Conservation (phyloP, 1,140 invertebrate genomes). For the Hyphantria cunea region DNA sequence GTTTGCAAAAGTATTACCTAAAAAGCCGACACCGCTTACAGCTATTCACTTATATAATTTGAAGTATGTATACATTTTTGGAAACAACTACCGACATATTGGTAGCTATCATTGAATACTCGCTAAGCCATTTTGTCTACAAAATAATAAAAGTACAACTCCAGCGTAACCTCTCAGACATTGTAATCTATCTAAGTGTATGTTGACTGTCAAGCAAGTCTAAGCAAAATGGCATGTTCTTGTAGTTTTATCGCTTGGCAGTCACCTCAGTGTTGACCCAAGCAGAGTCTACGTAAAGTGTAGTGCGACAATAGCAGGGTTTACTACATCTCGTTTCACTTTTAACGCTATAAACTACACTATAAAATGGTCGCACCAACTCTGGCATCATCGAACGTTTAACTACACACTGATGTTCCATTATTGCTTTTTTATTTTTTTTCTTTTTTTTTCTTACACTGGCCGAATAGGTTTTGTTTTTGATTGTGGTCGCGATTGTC, state of each 20-base stretch:
- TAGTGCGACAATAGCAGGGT: slow-evolving; percentile 50
- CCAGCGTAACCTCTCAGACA: too few species aligned
- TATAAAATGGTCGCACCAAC: slow-evolving; percentile 52
- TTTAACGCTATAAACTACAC: slow-evolving; percentile 59
- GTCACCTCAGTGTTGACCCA: slow-evolving; percentile 31
- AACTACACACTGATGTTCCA: slow-evolving; percentile 14
- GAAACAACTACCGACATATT: too few species aligned
- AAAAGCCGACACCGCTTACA: too few species aligned
- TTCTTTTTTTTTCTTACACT: not conserved
- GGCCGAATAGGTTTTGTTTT: not conserved
- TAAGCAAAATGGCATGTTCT: slow-evolving; percentile 6
- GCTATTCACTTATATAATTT: too few species aligned
- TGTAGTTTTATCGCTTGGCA: slow-evolving; percentile 15
- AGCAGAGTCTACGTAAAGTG: slow-evolving; percentile 37
- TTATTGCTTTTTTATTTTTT: slow-evolving; percentile 3
- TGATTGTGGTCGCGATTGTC: not conserved
- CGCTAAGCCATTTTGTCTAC: too few species aligned
- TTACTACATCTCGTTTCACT: slow-evolving; percentile 60
- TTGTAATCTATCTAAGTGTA: too few species aligned
- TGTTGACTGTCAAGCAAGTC: slow-evolving; percentile 1
- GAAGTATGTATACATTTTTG: too few species aligned
- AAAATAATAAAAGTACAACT: too few species aligned
- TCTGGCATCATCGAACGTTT: slow-evolving; percentile 14
- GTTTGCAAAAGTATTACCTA: too few species aligned
- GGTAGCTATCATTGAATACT: too few species aligned